phyloP scores from a whole-genome alignment of 2,888 invertebrate genomes.

The Imbricaverruca yamaguchii region DNA sequence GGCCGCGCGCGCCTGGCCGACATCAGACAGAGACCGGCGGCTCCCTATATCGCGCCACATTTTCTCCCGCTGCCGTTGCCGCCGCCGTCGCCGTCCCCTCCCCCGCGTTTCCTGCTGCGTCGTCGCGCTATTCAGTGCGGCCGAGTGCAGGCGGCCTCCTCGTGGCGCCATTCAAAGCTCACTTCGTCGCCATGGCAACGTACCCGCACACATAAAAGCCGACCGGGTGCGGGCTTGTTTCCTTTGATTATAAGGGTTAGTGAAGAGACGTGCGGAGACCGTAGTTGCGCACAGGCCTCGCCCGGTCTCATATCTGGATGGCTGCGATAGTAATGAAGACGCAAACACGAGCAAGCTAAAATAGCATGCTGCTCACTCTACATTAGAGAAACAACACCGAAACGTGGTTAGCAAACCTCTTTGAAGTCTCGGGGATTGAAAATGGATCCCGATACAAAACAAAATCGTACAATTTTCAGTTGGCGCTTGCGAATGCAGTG shows the following conservation, averaged over 20 bases:
- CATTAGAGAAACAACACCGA: too few species aligned
- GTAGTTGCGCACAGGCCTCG: not conserved
- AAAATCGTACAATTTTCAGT: too few species aligned
- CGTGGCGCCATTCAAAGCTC: not conserved
- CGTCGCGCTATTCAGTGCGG: not conserved
- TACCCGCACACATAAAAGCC: conserved; percentile 4
- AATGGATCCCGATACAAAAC: too few species aligned
- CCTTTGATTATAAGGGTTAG: not conserved
- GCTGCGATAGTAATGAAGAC: too few species aligned
- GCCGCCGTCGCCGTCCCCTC: not conserved
- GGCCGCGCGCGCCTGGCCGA: too few species aligned
- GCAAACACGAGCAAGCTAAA: too few species aligned
- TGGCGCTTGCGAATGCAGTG: too few species aligned
- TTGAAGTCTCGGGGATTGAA: too few species aligned
- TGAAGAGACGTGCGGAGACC: not conserved
- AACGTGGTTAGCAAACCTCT: too few species aligned
- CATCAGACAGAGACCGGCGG: not conserved
- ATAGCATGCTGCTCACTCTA: too few species aligned
- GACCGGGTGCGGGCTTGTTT: not conserved
- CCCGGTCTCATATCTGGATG: not conserved
- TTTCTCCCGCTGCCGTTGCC: not conserved
- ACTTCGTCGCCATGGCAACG: conserved; percentile 16
- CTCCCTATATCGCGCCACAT: not conserved
- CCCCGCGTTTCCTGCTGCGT: not conserved
- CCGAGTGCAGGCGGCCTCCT: not conserved